Conservation (phyloP, 2,888 invertebrate genomes). For the Drosophila ezoana region DNA sequence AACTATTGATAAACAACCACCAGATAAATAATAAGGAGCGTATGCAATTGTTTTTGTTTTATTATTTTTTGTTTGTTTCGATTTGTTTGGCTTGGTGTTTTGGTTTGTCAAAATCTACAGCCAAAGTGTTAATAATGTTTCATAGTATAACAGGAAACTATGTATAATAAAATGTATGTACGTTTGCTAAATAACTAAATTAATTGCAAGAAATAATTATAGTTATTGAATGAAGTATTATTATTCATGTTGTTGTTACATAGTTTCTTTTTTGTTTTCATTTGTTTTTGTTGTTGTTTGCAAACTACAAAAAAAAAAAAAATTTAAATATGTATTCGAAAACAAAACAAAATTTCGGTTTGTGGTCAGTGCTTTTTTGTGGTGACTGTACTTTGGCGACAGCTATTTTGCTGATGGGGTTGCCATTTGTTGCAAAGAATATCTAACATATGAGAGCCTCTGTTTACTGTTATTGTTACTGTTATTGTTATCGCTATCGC, state of each 20-base stretch:
- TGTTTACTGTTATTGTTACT: constrained; percentile 64
- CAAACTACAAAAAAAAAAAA: constrained; percentile 66
- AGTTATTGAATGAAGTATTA: constrained; percentile 57
- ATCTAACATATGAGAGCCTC: constrained; percentile 80
- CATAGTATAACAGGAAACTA: constrained; percentile 49
- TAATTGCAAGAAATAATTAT: constrained; percentile 49
- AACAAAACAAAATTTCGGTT: constrained; percentile 76
- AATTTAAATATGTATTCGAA: constrained; percentile 42
- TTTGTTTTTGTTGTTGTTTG: constrained; percentile 38
- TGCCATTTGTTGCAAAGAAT: constrained; percentile 65
- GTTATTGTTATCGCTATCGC: constrained; percentile 35
- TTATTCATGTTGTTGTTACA: constrained; percentile 43
- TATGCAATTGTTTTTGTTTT: constrained; percentile 55
- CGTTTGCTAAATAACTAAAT: constrained; percentile 45
- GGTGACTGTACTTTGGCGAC: constrained; percentile 59
- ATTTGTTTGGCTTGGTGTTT: constrained; percentile 34
- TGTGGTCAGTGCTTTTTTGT: constrained; percentile 35
- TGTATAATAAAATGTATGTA: constrained; percentile 34
- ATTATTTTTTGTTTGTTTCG: constrained; percentile 31
- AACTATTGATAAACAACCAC: constrained; percentile 70
- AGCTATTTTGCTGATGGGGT: constrained; percentile 50
- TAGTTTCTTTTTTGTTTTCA: constrained; percentile 29
- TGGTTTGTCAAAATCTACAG: constrained; percentile 80
- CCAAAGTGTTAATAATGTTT: constrained; percentile 78
- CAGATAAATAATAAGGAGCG: constrained; percentile 60